phyloP scores from a whole-genome alignment of 2,797 vertebrate genomes.

The Mus minutoides region DNA sequence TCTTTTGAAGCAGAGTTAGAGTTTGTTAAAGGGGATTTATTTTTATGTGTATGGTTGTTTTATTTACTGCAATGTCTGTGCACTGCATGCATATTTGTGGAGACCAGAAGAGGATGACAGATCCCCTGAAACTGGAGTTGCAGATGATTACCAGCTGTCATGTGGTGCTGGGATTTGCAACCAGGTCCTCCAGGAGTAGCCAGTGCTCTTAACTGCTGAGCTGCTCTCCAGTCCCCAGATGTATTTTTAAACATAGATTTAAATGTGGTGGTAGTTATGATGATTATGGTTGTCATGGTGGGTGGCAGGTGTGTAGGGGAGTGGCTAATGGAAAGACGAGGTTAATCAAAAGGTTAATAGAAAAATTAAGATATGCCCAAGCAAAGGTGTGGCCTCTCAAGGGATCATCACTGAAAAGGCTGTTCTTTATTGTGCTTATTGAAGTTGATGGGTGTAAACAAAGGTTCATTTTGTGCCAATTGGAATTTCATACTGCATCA shows the following conservation, averaged over 20 bases:
- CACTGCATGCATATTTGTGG: not conserved
- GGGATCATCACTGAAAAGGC: not conserved
- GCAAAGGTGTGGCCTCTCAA: not conserved
- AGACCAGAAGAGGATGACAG: not conserved
- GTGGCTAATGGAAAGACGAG: not conserved
- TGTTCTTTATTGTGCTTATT: constrained; percentile 44
- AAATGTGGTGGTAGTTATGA: not conserved
- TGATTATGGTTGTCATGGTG: not conserved
- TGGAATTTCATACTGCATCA: constrained; percentile 40
- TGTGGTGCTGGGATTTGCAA: not conserved
- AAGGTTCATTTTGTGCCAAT: constrained; percentile 63
- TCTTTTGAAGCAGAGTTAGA: not conserved
- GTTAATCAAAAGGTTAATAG: not conserved
- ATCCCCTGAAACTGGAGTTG: not conserved
- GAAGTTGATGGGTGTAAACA: constrained; percentile 51
- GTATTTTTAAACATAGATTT: not conserved
- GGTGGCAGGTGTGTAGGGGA: not conserved
- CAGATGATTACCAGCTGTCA: not conserved
- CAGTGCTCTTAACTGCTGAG: not conserved
- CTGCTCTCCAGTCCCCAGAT: not conserved
- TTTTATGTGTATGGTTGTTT: not conserved
- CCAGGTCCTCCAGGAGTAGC: not conserved
- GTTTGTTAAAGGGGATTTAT: not conserved
- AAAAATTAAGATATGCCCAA: not conserved
- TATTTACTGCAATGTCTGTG: not conserved